These are phyloP conservation scores for Hoplodrina ambigua DNA, from an alignment of 2,888 invertebrate species.

Conservation along the genomic window DNA sequence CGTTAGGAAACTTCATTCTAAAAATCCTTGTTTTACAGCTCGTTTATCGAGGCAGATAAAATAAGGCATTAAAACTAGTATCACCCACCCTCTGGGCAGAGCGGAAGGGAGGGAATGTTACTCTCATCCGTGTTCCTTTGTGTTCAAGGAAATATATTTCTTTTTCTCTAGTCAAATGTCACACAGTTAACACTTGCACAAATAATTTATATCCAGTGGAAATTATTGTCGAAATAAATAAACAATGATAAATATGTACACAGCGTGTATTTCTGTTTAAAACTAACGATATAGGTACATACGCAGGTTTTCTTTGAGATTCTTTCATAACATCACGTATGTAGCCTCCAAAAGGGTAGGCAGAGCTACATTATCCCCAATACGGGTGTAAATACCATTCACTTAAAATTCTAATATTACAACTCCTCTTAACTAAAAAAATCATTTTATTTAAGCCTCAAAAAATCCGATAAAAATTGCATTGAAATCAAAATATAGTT, in stretches of 20 bases:
- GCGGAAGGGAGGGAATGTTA: too few relatives aligned
- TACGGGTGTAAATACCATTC: not conserved
- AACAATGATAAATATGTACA: constrained; percentile 42
- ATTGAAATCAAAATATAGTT: too few relatives aligned
- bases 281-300: constrained; percentile 44
- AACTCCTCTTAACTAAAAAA: not conserved
- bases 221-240: constrained; percentile 16
- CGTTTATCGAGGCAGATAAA: too few relatives aligned
- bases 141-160: constrained; percentile 1
- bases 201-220: constrained; percentile 19
- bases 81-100: too few relatives aligned
- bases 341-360: not conserved
- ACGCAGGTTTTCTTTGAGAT: constrained; percentile 45
- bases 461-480: too few relatives aligned
- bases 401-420: not conserved
- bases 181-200: not conserved
- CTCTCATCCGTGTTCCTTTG: too few relatives aligned
- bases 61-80: too few relatives aligned
- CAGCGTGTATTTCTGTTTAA: constrained; percentile 41
- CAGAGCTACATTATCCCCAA: not conserved
- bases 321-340: constrained; percentile 12
- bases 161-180: constrained; percentile 25
- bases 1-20: too few relatives aligned
- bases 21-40: too few relatives aligned
- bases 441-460: not conserved